Evolutionary conservation across 2,797 vertebrate genomes (phyloP).

Genomic region (Natrix natrix): DNA sequence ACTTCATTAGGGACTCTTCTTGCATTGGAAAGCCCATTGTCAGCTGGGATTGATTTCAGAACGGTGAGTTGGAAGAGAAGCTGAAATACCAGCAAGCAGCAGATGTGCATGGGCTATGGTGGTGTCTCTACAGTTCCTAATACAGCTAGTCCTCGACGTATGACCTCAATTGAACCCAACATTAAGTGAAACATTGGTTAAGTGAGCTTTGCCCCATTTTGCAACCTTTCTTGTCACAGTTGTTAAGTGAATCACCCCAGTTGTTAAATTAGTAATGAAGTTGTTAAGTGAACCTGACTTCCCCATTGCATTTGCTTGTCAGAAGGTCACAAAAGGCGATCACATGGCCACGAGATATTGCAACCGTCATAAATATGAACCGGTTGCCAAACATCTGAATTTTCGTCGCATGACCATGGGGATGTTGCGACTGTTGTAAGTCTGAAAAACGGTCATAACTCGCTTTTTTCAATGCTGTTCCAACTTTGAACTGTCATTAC

Average conservation of each 20-base stretch:
- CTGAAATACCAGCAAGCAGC: slow-evolving; percentile 33
- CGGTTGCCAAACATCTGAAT: not conserved
- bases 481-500: not conserved
- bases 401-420: not conserved
- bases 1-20: slow-evolving; percentile 25
- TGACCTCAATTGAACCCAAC: not conserved
- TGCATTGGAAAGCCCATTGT: slow-evolving; percentile 19
- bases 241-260: not conserved
- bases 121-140: accelerated
- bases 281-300: not conserved
- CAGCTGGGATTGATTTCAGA: slow-evolving; percentile 33
- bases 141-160: not conserved
- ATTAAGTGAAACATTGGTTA: not conserved
- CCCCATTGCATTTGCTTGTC: not conserved
- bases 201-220: not conserved
- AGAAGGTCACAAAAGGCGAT: not conserved
- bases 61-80: not conserved
- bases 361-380: not conserved
- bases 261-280: not conserved
- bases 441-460: not conserved
- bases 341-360: not conserved
- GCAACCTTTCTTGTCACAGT: not conserved
- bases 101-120: not conserved
- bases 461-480: not conserved
- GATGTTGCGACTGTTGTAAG: not conserved